Evolutionary conservation across 2,113 vertebrate species (phyloP).

Genomic region (Hydrolagus affinis): DNA sequence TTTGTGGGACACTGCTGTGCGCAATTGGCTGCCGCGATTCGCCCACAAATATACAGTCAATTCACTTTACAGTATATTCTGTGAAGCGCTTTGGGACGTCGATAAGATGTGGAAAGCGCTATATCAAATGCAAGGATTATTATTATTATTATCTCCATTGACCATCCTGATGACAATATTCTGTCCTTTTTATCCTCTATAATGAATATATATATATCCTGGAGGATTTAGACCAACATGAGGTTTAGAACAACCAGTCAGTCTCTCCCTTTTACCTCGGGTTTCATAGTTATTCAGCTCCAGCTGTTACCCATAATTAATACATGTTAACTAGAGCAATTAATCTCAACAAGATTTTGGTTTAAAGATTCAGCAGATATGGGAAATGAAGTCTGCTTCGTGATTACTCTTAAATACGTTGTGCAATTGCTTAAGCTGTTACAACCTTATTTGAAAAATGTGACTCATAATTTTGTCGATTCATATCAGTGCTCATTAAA

Average conservation of each 20-base stretch:
- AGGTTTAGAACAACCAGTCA: not conserved
- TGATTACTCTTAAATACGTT: not conserved
- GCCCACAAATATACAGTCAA: too few species aligned
- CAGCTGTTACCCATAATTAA: slow-evolving; percentile 15
- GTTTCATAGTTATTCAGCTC: not conserved
- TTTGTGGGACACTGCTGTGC: too few species aligned
- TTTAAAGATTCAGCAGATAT: not conserved
- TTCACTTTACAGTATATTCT: too few species aligned
- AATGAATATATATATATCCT: not conserved
- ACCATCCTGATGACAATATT: not conserved
- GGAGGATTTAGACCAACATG: not conserved
- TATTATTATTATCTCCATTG: too few species aligned
- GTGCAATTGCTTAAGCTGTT: not conserved
- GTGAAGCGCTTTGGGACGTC: too few species aligned
- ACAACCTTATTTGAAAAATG: not conserved
- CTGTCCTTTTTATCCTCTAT: not conserved
- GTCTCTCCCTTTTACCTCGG: not conserved
- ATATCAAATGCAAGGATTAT: too few species aligned
- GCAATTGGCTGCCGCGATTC: too few species aligned
- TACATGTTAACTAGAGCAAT: slow-evolving; percentile 7
- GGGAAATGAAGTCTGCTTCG: not conserved
- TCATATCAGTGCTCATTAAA: too few species aligned
- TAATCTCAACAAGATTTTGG: not conserved
- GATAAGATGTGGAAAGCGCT: too few species aligned
- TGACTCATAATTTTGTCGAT: too few species aligned